Evolutionary conservation across 1,140 invertebrate species (phyloP).

Genomic region (Drosophila ananassae): DNA sequence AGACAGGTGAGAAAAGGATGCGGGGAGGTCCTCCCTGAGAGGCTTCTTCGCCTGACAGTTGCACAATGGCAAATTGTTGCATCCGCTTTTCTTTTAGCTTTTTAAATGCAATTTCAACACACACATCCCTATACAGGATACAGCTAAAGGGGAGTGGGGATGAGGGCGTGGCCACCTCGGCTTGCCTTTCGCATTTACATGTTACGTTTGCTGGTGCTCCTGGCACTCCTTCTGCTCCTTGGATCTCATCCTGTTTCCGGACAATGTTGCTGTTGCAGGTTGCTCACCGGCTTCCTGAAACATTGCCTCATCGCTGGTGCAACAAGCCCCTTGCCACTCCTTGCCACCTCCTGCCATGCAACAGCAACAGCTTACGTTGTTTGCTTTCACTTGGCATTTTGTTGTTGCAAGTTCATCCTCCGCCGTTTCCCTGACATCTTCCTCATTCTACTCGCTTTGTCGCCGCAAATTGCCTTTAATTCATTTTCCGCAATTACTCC

Average conservation of each 20-base stretch:
- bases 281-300: conserved; percentile 51
- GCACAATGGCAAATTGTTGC: conserved; percentile 70
- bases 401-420: conserved; percentile 33
- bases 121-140: conserved; percentile 7
- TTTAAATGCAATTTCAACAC: conserved; percentile 60
- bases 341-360: too few relatives aligned
- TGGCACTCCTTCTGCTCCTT: conserved; percentile 17
- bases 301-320: conserved; percentile 41
- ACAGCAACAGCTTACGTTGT: conserved; percentile 60
- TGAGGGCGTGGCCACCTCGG: background rate
- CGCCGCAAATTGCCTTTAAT: conserved; percentile 73
- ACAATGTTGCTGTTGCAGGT: conserved; percentile 23
- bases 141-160: background rate
- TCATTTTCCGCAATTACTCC: conserved; percentile 75
- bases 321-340: background rate
- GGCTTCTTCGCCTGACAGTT: conserved; percentile 34
- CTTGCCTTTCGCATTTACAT: conserved; percentile 42
- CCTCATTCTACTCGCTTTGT: conserved; percentile 14
- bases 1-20: background rate
- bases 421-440: conserved; percentile 4
- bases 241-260: conserved; percentile 44
- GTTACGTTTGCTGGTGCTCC: conserved; percentile 39
- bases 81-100: conserved; percentile 74
- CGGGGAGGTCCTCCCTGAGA: background rate
- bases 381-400: conserved; percentile 63